Base-by-base conservation (phyloP, 2,888 invertebrate species). In the Cataglyphis rosenhaueri region DNA sequence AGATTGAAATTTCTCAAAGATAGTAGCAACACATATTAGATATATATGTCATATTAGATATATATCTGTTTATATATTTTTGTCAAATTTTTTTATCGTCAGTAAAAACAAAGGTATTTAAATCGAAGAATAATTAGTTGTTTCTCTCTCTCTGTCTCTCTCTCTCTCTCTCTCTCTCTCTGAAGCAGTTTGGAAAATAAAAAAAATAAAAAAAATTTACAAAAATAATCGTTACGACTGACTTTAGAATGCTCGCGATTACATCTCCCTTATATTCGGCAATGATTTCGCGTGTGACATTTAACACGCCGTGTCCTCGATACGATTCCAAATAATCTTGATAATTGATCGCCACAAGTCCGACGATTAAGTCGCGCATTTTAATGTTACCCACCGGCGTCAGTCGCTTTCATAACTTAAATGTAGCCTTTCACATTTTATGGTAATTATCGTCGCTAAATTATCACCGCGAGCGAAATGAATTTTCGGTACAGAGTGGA, bases 321-420 rank as follows among this genome's bases (percentile, higher is more conserved):
- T 89, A 90, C 89, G 87, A 73, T 90, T 90, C 84, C 87, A 75
- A 89, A 90, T 90, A 90, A 90, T 91, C 89, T 90, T 64, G 85
- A 82, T 87, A 90, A 91, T 88, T 89, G 87, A 90, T 90, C 91
- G 89, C 81, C 81, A 66, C 75, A 82, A 74, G 79, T 65, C 70
- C 64, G 65, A 41, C 86, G 82, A 91, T 90, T 90, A 90, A 90
- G 90, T 81, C 65, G 83, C 52, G 86, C 85, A 85, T 85, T 90
- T 90, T 90, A 90, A 88, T 90, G 82, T 87, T 84, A 65, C 65
- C 84, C 73, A 75, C 62, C 81, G 81, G 82, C 83, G 62, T 64
- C 48, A 79, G 73, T 32, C 87, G 88, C 81, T 91, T 90, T 90
- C 89, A 86, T 91, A 90, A 90, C 79, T 88, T 88, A 87, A 83